Base-by-base conservation (phyloP, 2,113 vertebrate genomes). In the Corythaeola cristata region DNA sequence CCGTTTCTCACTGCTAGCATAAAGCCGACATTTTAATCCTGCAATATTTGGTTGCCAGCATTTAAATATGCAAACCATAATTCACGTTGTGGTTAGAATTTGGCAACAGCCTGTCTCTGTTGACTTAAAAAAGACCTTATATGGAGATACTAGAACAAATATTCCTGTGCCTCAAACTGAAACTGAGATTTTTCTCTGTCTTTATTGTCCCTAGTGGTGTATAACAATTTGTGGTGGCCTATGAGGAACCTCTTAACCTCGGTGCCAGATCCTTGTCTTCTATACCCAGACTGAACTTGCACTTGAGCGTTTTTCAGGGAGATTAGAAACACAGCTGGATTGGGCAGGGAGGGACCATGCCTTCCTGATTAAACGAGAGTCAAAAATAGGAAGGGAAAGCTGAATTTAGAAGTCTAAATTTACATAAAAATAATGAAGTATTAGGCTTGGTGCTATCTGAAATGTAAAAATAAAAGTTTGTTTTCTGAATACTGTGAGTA, bases 41-140 rank as follows among this genome's bases (percentile, higher is more conserved):
- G 41, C 62, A 50, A 0, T 72, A 68, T 16, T 62, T 71, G 17
- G 20, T 78, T 97, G 95, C 86, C 88, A 89, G n/a, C 21, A 63
- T 92, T 95, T 76, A 72, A 97, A 90, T 83, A 89, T 82, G 73
- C 74, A 91, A 93, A 83, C 86, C 30, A 6, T 68, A 85, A 89
- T 76, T 93, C 84, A 33, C 53, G 17, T 47, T 93, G 94, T 79
- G 94, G 96, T 97, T 92, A 76, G 81, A 89, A 88, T 87, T 87
- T 96, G 94, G 95, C 96, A 95, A 77, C 26, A 35, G n/a, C 72
- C 47, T 87, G 28, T 59, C 73, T 79, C 97, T 81, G 59, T 89
- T 95, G 95, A 91, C 94, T 95, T 93, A 53, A 88, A 94, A 72
- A 76, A 78, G 79, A 64, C 94, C 96, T 85, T 97, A 95, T 88